phyloP scores from a whole-genome alignment of 1,140 invertebrate genomes.

The Yoshiicerus persimilis region DNA sequence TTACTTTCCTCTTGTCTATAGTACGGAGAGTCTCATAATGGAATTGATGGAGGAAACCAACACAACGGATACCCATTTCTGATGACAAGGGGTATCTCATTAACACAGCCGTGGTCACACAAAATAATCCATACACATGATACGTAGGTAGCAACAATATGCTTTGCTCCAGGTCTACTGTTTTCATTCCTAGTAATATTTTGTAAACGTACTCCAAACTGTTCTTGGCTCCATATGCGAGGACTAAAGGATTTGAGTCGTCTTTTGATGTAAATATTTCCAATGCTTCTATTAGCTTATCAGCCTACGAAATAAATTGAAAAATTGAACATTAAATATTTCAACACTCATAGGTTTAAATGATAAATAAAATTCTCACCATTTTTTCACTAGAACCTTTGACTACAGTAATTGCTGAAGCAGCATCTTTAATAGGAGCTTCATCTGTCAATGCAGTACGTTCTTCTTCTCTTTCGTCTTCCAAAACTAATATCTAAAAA shows the following conservation, averaged over 20 bases:
- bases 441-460: slow-evolving; percentile 71
- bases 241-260: slow-evolving; percentile 72
- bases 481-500: slow-evolving; percentile 72
- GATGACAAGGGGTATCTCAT: slow-evolving; percentile 40
- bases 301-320: slow-evolving; percentile 64
- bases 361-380: slow-evolving; percentile 58
- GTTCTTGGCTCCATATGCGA: slow-evolving; percentile 70
- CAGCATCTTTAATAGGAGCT: slow-evolving; percentile 66
- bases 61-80: slow-evolving; percentile 38
- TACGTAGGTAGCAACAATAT: slow-evolving; percentile 47
- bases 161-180: slow-evolving; percentile 45
- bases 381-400: slow-evolving; percentile 78
- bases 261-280: slow-evolving; percentile 72
- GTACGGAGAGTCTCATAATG: slow-evolving; percentile 35
- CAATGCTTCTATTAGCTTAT: slow-evolving; percentile 84
- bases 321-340: neutral
- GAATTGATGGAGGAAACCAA: slow-evolving; percentile 43
- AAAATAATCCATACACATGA: slow-evolving; percentile 54
- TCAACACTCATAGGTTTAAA: neutral
- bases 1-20: slow-evolving; percentile 33
- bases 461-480: slow-evolving; percentile 87
- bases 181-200: slow-evolving; percentile 72
- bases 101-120: slow-evolving; percentile 28
- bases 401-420: slow-evolving; percentile 78
- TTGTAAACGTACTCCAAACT: slow-evolving; percentile 79